phyloP scores from a whole-genome alignment of 1,140 invertebrate genomes.

The Heliothis subflexa region DNA sequence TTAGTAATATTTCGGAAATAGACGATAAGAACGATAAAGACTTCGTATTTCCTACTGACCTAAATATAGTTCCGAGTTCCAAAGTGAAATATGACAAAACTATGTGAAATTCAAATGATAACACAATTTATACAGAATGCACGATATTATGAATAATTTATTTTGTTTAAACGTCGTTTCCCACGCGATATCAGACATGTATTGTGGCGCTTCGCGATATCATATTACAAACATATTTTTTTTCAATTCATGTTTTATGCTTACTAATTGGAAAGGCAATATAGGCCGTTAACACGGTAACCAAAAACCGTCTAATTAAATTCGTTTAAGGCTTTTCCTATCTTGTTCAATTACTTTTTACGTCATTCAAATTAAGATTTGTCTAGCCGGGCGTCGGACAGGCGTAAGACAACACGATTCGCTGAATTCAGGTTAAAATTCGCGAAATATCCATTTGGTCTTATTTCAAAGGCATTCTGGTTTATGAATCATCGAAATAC shows the following conservation, averaged over 20 bases:
- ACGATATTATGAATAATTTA: constrained; percentile 42
- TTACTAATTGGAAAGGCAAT: constrained; percentile 43
- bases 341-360: constrained; percentile 19
- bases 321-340: constrained; percentile 4
- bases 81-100: constrained; percentile 10
- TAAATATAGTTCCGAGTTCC: constrained; percentile 14
- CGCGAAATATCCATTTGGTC: neutral
- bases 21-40: neutral
- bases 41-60: constrained; percentile 25
- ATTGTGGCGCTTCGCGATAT: constrained; percentile 37
- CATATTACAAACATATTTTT: constrained; percentile 32
- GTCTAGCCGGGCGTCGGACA: neutral
- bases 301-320: constrained; percentile 35
- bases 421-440: neutral
- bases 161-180: constrained; percentile 41
- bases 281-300: constrained; percentile 19
- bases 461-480: neutral
- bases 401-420: neutral
- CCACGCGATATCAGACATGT: constrained; percentile 42
- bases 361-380: constrained; percentile 11
- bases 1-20: constrained; percentile 20
- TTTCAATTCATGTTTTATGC: neutral
- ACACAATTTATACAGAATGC: constrained; percentile 20
- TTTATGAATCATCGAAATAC: neutral
- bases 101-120: constrained; percentile 27